phyloP scores from a whole-genome alignment of 2,888 invertebrate species.

The Drepana falcataria region DNA sequence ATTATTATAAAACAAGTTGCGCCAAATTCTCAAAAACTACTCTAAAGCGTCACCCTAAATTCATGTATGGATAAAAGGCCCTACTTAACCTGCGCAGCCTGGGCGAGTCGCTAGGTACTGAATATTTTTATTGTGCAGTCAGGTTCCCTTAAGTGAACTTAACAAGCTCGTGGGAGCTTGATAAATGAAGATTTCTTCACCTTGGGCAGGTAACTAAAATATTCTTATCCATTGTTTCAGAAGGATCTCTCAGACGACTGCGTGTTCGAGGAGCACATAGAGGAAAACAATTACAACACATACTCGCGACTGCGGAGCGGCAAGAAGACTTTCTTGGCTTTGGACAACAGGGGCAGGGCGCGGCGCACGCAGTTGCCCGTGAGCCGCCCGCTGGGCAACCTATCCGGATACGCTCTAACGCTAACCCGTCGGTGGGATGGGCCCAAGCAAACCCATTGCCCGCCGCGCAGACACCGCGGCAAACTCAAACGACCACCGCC shows the following conservation, averaged over 20 bases:
- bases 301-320: conserved; percentile 85
- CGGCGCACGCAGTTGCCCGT: conserved; percentile 85
- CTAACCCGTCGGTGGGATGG: conserved; percentile 61
- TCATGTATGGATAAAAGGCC: too few species aligned
- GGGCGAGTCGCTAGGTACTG: too few species aligned
- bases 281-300: conserved; percentile 90
- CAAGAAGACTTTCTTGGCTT: conserved; percentile 86
- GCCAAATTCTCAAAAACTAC: too few species aligned
- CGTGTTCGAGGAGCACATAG: conserved; percentile 92
- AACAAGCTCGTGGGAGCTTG: too few species aligned
- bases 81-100: too few species aligned
- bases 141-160: too few species aligned
- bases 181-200: not conserved
- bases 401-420: conserved; percentile 86
- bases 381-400: conserved; percentile 82
- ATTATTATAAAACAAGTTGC: too few species aligned
- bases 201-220: conserved; percentile 8
- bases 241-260: conserved; percentile 90
- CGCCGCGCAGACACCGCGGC: conserved; percentile 61
- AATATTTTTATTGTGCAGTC: too few species aligned
- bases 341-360: conserved; percentile 85
- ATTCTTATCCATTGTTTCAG: conserved; percentile 82
- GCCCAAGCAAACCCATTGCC: conserved; percentile 51
- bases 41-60: too few species aligned
- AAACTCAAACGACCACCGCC: conserved; percentile 67